Conservation (phyloP, 1,140 invertebrate genomes). For the Adoxophyes honmai region DNA sequence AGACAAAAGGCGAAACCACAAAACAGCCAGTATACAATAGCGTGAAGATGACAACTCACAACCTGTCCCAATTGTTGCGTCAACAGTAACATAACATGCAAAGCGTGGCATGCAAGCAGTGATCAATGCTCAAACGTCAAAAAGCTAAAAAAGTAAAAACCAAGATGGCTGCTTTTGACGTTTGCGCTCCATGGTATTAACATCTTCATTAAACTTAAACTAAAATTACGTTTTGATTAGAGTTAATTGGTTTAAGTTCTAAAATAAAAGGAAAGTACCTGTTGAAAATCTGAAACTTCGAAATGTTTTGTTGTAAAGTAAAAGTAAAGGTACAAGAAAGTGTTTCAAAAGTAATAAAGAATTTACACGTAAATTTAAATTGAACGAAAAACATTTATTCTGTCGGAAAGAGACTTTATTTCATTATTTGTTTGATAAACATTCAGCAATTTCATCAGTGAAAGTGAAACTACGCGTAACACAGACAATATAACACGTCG, state of each 20-base stretch:
- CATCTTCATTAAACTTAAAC: conserved; percentile 36
- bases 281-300: conserved; percentile 66
- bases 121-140: conserved; percentile 37
- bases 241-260: conserved; percentile 64
- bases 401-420: conserved; percentile 2
- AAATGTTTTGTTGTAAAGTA: conserved; percentile 55
- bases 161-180: conserved; percentile 31
- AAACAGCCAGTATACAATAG: conserved; percentile 49
- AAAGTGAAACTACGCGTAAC: neutral
- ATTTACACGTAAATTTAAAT: conserved; percentile 45
- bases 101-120: conserved; percentile 69
- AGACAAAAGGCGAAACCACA: conserved; percentile 39
- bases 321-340: conserved; percentile 38
- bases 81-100: conserved; percentile 46
- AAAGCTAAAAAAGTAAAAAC: conserved; percentile 27
- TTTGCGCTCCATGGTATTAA: conserved; percentile 51
- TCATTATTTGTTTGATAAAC: neutral
- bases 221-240: conserved; percentile 54
- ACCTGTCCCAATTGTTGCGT: conserved; percentile 55
- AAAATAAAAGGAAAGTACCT: conserved; percentile 45
- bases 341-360: conserved; percentile 25
- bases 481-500: neutral
- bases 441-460: too few species aligned
- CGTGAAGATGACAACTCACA: conserved; percentile 57
- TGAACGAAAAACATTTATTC: conserved; percentile 46